Evolutionary conservation across 2,888 invertebrate species (phyloP), one percentile per base, ranked within the genome.

Genomic region (Rhamnusium bicolor): DNA sequence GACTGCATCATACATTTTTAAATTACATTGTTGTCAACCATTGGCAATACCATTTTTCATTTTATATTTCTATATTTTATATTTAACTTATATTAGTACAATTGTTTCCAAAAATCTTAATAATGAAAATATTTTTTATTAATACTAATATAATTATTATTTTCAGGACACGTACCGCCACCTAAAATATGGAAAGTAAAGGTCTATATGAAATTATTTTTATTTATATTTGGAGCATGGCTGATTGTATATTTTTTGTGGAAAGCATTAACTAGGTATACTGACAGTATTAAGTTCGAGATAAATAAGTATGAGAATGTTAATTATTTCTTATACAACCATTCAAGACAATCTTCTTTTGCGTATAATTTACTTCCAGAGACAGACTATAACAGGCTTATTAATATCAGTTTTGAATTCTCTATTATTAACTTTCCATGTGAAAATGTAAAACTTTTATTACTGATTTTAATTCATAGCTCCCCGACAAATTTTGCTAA

Each of bases 401-500:
- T 79, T 19, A 63, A 77, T 19, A 58, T 79, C 12, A 72, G 71
- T 63, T 79, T 77, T 46, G 65, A 62, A 3, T 79, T 79, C 21
- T 72, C 69, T 4, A 73, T 71, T 27, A 54, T 76, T 6, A 76
- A 67, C 68, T 62, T 63, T 1, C 68, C 69, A 16, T 77, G 77
- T 51, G 75, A 76, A 56, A 72, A 73, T n/a, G 61, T 70, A 1
- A 53, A 4, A 24, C 61, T 68, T n/a, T 46, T 92, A 12, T 86
- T 93, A 24, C 87, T 93, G 5, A 87, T 95, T 18, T 90, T 94
- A 72, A 87, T 94, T 5, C 92, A 93, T 80, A 93, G 95, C 0
- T 92, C 94, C 0, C 93, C 94, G 0, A 85, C 80, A 2, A 92
- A 95, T 84, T 85, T 87, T 18, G 89, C 90, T 18, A 92, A 93